phyloP scores from a whole-genome alignment of 2,113 vertebrate genomes.

The Arothron firmamentum region DNA sequence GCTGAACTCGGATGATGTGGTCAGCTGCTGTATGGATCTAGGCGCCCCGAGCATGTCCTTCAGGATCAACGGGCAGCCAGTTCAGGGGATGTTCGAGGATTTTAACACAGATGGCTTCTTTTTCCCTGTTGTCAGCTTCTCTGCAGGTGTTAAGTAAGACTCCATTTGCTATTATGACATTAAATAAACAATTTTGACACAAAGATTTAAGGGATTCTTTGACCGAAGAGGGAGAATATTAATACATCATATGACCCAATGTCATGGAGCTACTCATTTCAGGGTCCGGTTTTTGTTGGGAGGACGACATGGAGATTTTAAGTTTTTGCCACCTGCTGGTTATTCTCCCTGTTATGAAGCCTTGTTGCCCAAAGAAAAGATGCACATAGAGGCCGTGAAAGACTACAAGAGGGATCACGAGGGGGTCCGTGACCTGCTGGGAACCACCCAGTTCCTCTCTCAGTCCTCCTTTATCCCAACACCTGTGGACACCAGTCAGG shows the following conservation, averaged over 20 bases:
- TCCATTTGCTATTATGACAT: background rate
- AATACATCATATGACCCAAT: background rate
- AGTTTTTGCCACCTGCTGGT: constrained; percentile 91
- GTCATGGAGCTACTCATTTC: constrained; percentile 11
- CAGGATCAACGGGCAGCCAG: constrained; percentile 95
- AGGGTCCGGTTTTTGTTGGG: constrained; percentile 93
- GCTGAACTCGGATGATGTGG: constrained; percentile 89
- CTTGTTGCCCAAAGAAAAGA: constrained; percentile 92
- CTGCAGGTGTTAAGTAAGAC: constrained; percentile 92
- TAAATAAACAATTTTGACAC: background rate
- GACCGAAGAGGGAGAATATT: background rate
- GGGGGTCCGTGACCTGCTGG: constrained; percentile 87
- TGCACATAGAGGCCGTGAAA: constrained; percentile 93
- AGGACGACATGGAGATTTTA: constrained; percentile 95
- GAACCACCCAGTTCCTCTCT: constrained; percentile 88
- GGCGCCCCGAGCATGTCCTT: constrained; percentile 95
- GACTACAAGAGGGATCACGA: constrained; percentile 92
- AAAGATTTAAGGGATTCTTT: background rate
- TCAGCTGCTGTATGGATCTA: constrained; percentile 96
- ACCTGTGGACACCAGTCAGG: constrained; percentile 93
- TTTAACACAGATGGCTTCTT: constrained; percentile 93
- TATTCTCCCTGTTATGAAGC: constrained; percentile 97
- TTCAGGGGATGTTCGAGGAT: constrained; percentile 98
- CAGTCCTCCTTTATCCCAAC: constrained; percentile 94
- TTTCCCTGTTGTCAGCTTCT: constrained; percentile 96